phyloP scores from a whole-genome alignment of 2,797 vertebrate species.

The Takifugu rubripes region DNA sequence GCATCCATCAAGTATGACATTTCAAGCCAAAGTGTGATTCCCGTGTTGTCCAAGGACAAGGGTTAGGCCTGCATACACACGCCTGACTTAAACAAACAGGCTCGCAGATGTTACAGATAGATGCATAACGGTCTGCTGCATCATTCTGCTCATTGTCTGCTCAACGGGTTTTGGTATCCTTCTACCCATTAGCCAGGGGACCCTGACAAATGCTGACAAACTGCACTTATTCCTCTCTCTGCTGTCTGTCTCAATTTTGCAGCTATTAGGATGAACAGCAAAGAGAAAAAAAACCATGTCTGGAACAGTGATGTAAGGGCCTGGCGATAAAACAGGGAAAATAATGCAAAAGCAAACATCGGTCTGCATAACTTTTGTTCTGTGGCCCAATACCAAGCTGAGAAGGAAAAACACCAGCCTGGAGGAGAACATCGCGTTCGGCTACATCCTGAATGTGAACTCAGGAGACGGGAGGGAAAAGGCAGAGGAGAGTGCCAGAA shows the following conservation, averaged over 20 bases:
- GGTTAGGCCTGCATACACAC: conserved; percentile 9
- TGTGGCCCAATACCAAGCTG: conserved; percentile 44
- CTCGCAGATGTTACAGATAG: conserved; percentile 22
- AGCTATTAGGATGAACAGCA: conserved; percentile 13
- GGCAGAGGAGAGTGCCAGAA: conserved; percentile 22
- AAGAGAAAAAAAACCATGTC: conserved; percentile 18
- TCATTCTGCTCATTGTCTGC: not conserved
- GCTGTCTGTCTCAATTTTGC: conserved; percentile 6
- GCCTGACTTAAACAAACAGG: conserved; percentile 14
- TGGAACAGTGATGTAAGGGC: conserved; percentile 29
- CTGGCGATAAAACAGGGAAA: conserved; percentile 24
- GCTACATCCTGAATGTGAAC: conserved; percentile 45
- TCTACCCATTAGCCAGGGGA: too few species aligned
- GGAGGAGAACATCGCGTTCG: conserved; percentile 62
- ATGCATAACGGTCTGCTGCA: not conserved
- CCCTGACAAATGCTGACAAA: too few species aligned
- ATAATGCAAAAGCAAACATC: conserved; percentile 50
- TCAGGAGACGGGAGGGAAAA: conserved; percentile 36
- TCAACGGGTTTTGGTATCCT: too few species aligned
- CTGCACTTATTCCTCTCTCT: too few species aligned
- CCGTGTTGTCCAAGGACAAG: conserved; percentile 13
- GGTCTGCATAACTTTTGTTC: conserved; percentile 27
- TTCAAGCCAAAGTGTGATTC: conserved; percentile 27
- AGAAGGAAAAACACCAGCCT: conserved; percentile 58
- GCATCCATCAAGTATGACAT: conserved; percentile 44